Conservation (phyloP, 2,113 vertebrate genomes). For the Zosterops borbonicus region DNA sequence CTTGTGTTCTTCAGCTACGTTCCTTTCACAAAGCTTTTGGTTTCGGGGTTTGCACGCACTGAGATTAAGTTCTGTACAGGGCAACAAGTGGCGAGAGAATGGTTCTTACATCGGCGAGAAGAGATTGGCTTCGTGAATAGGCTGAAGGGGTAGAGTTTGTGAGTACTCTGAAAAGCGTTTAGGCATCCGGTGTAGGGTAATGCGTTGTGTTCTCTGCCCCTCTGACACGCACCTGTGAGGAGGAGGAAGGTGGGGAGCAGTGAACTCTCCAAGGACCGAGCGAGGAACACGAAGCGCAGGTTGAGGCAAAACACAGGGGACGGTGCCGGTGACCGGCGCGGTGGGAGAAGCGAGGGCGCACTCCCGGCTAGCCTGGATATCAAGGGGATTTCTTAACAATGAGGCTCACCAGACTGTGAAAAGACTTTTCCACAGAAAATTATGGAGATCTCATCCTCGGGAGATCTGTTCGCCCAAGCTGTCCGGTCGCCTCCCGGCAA, state of each 20-base stretch:
- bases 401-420: not conserved
- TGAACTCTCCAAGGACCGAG: not conserved
- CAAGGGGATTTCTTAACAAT: not conserved
- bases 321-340: not conserved
- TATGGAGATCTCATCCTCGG: not conserved
- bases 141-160: not conserved
- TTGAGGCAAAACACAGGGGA: not conserved
- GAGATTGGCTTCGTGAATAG: not conserved
- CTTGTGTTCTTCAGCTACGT: not conserved
- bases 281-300: not conserved
- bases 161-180: not conserved
- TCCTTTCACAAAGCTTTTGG: not conserved
- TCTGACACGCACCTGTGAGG: not conserved
- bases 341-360: not conserved
- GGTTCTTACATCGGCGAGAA: not conserved
- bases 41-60: not conserved
- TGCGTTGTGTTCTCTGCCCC: not conserved
- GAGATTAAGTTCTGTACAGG: not conserved
- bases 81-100: not conserved
- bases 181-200: not conserved
- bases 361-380: not conserved
- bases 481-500: not conserved
- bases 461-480: too few relatives aligned
- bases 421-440: not conserved
- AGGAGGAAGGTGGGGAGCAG: not conserved